Conservation (phyloP, 2,888 invertebrate species). For the Podotricha telesiphe region DNA sequence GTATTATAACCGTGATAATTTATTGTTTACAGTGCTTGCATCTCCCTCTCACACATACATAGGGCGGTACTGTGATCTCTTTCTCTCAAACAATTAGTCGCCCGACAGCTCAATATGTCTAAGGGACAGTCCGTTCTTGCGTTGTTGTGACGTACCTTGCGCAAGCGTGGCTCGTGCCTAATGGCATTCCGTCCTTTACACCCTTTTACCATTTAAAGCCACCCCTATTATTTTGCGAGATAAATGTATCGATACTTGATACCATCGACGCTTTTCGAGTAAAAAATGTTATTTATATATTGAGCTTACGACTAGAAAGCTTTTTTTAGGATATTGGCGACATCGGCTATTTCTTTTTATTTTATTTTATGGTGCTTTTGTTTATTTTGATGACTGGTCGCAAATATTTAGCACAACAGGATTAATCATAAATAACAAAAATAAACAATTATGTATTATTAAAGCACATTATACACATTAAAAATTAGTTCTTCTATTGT, state of each 20-base stretch:
- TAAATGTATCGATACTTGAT: slow-evolving; percentile 33
- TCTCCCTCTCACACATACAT: slow-evolving; percentile 45
- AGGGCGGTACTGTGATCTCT: slow-evolving; percentile 45
- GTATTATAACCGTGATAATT: slow-evolving; percentile 72
- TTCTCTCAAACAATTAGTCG: slow-evolving; percentile 60
- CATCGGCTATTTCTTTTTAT: neutral
- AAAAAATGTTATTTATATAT: slow-evolving; percentile 17
- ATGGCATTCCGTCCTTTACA: slow-evolving; percentile 50
- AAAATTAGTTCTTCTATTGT: too few species aligned
- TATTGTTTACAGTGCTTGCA: slow-evolving; percentile 63
- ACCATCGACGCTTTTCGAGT: slow-evolving; percentile 14
- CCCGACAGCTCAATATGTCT: slow-evolving; percentile 50
- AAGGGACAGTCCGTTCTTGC: slow-evolving; percentile 49
- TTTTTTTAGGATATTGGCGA: slow-evolving; percentile 1
- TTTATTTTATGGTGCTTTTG: neutral
- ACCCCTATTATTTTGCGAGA: slow-evolving; percentile 42
- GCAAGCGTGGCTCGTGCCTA: slow-evolving; percentile 55
- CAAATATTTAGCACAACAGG: neutral
- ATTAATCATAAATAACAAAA: neutral
- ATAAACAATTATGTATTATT: too few species aligned
- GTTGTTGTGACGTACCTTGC: slow-evolving; percentile 43
- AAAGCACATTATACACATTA: too few species aligned
- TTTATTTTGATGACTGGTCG: neutral
- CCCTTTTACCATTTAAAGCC: slow-evolving; percentile 37
- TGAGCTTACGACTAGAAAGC: slow-evolving; percentile 5